A percentile compares a stretch with the other conserved stretches of the same genome.
Conservation (phyloP, 2,113 vertebrate species). For the Ploceus nigricollis region DNA sequence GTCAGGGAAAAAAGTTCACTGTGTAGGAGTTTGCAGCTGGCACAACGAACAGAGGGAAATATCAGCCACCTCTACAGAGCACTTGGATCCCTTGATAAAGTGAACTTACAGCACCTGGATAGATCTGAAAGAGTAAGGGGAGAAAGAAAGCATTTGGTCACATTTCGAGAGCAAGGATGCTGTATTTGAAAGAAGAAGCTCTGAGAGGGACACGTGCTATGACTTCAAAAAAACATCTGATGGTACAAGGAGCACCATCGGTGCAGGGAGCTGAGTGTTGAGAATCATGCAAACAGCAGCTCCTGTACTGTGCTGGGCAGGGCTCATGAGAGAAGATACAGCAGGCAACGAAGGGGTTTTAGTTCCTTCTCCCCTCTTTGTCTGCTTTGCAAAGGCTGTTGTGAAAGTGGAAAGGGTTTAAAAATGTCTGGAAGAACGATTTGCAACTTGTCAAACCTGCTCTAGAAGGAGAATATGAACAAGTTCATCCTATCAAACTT, state of each 20-base stretch:
- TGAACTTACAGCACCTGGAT: background rate
- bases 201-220: background rate
- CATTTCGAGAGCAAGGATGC: background rate
- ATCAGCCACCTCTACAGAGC: background rate
- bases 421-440: background rate
- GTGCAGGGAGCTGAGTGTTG: background rate
- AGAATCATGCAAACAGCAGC: background rate
- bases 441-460: background rate
- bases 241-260: fast-evolving
- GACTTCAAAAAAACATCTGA: background rate
- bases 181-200: background rate
- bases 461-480: background rate
- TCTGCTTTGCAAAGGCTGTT: background rate
- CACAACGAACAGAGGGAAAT: background rate
- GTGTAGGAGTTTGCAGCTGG: background rate
- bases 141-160: background rate
- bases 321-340: background rate
- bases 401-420: background rate
- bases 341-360: background rate
- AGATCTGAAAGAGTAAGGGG: background rate
- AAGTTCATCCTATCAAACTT: background rate
- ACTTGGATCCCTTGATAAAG: background rate
- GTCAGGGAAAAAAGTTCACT: background rate
- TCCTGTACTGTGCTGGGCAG: background rate
- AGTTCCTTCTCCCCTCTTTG: background rate